Conservation (phyloP, 2,888 invertebrate genomes). For the Muscina levida region DNA sequence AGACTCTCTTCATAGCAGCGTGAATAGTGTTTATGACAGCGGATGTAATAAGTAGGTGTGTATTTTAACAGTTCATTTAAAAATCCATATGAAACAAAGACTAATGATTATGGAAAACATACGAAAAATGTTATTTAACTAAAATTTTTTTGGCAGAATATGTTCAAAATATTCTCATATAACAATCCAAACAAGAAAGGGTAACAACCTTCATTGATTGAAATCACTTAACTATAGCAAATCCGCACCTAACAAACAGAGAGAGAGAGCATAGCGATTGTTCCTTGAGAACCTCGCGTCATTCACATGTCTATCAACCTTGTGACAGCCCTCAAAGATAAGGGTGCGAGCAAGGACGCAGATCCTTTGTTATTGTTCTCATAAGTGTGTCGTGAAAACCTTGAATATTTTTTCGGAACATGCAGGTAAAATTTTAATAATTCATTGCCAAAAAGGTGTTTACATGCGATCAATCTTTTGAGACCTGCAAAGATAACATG, state of each 20-base stretch:
- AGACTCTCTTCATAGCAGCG: conserved; percentile 3
- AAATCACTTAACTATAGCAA: conserved; percentile 8
- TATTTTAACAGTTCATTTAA: conserved; percentile 44
- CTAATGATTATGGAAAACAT: neutral
- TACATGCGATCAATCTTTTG: conserved; percentile 42
- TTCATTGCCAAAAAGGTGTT: conserved; percentile 30
- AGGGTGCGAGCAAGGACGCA: conserved; percentile 42
- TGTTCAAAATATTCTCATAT: too few species aligned
- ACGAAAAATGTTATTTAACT: conserved; percentile 41
- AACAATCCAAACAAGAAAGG: too few species aligned
- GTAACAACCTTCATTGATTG: conserved; percentile 3
- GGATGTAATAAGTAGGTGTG: conserved; percentile 54
- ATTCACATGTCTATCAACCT: conserved; percentile 63
- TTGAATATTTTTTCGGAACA: conserved; percentile 34
- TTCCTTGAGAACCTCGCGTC: too few species aligned
- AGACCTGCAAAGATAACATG: conserved; percentile 21
- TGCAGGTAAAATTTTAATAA: conserved; percentile 46
- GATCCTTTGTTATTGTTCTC: neutral
- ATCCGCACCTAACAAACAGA: neutral
- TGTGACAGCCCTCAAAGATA: conserved; percentile 53
- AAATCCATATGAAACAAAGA: conserved; percentile 14
- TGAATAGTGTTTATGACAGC: conserved; percentile 10
- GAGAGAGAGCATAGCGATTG: too few species aligned
- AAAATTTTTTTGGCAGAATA: neutral
- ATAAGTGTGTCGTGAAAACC: conserved; percentile 16